phyloP scores from a whole-genome alignment of 2,888 invertebrate species.

The Sesia apiformis region DNA sequence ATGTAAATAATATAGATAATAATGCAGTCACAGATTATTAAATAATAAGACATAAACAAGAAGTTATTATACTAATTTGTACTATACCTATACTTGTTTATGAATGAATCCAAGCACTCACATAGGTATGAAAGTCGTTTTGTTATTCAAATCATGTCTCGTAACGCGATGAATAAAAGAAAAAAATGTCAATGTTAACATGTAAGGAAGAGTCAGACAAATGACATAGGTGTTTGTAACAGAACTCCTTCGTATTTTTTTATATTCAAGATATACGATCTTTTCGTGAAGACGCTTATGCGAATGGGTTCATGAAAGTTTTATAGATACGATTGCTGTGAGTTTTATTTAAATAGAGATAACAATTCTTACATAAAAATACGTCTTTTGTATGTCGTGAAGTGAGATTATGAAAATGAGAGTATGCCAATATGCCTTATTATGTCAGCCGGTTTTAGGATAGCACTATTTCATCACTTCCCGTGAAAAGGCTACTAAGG shows the following conservation, averaged over 20 bases:
- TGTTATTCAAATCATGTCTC: conserved; percentile 2
- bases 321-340: background rate
- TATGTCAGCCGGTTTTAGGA: too few relatives aligned
- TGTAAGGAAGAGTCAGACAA: conserved; percentile 9
- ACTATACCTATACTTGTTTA: background rate
- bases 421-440: too few relatives aligned
- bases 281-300: conserved; percentile 2
- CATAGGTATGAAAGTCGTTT: background rate
- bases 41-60: too few relatives aligned
- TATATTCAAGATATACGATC: conserved; percentile 7
- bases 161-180: conserved; percentile 3
- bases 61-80: background rate
- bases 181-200: conserved; percentile 9
- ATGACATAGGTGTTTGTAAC: conserved; percentile 8
- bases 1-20: too few relatives aligned
- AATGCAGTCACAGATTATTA: too few relatives aligned
- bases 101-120: background rate
- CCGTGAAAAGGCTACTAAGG: background rate
- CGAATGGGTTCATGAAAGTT: background rate
- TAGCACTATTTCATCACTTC: too few relatives aligned
- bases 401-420: too few relatives aligned
- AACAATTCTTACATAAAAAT: background rate
- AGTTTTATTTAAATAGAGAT: background rate
- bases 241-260: conserved; percentile 9
- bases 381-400: background rate